Evolutionary conservation across 2,113 vertebrate species (phyloP).

Genomic region (Zosterops hypoxanthus): DNA sequence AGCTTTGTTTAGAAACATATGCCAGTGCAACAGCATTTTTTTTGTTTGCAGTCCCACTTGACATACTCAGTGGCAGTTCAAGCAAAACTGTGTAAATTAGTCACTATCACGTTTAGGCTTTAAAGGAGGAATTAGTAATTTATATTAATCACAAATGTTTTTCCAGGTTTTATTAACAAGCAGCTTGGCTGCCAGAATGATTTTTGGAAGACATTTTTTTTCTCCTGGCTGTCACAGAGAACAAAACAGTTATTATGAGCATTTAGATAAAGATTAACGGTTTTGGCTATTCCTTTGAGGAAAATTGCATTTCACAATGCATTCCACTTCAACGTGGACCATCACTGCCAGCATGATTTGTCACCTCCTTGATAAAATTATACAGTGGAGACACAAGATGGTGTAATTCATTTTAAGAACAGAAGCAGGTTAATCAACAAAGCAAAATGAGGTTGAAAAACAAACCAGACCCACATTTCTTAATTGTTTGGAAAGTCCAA

Average conservation of each 20-base stretch:
- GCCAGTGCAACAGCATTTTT: not conserved
- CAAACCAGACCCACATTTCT: constrained; percentile 67
- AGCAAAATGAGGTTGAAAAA: constrained; percentile 60
- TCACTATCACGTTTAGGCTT: constrained; percentile 70
- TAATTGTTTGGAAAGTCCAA: constrained; percentile 58
- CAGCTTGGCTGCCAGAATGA: constrained; percentile 74
- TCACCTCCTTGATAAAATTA: constrained; percentile 80
- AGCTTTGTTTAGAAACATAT: not conserved
- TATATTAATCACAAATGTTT: constrained; percentile 80
- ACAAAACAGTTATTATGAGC: constrained; percentile 74
- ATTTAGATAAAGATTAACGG: constrained; percentile 86
- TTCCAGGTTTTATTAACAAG: constrained; percentile 77
- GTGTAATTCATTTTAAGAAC: constrained; percentile 73
- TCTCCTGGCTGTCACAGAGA: constrained; percentile 61
- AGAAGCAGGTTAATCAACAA: constrained; percentile 78
- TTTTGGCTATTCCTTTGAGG: constrained; percentile 78
- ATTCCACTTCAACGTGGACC: constrained; percentile 68
- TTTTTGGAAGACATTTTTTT: constrained; percentile 74
- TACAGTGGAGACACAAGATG: constrained; percentile 69
- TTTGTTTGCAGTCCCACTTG: not conserved
- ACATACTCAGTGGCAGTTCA: constrained; percentile 60
- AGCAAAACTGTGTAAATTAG: constrained; percentile 71
- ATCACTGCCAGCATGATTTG: constrained; percentile 73
- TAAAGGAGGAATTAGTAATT: constrained; percentile 77
- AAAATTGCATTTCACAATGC: constrained; percentile 75